These are phyloP conservation scores for Epinotia ramella DNA, from an alignment of 2,888 invertebrate species.

Conservation along the genomic window DNA sequence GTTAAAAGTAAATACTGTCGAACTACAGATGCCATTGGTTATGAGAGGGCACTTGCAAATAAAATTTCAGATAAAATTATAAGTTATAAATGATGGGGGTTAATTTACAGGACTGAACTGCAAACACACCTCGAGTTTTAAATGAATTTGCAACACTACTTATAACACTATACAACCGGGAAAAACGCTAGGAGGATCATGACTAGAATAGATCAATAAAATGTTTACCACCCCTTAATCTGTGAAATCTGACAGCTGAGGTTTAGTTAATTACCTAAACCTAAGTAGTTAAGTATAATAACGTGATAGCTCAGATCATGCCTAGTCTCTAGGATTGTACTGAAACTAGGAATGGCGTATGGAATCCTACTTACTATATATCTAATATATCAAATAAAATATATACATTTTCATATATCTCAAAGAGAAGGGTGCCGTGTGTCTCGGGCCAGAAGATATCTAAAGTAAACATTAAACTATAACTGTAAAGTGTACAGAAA, in stretches of 20 bases:
- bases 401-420: background rate
- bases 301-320: background rate
- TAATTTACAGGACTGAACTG: constrained; percentile 33
- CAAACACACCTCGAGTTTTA: constrained; percentile 26
- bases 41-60: constrained; percentile 74
- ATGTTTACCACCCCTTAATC: no score
- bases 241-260: no score
- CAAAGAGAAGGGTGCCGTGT: background rate
- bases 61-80: constrained; percentile 32
- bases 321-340: background rate
- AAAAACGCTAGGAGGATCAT: no score
- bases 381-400: no score
- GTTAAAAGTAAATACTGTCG: constrained; percentile 82
- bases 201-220: no score
- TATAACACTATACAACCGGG: background rate
- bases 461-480: background rate
- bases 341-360: background rate
- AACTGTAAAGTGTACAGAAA: no score
- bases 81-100: constrained; percentile 21
- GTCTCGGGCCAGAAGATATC: background rate
- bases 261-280: no score
- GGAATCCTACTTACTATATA: background rate
- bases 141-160: constrained; percentile 18
- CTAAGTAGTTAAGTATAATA: background rate
- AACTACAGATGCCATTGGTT: constrained; percentile 77